phyloP scores from a whole-genome alignment of 2,113 vertebrate genomes.

The Tetrao urogallus region DNA sequence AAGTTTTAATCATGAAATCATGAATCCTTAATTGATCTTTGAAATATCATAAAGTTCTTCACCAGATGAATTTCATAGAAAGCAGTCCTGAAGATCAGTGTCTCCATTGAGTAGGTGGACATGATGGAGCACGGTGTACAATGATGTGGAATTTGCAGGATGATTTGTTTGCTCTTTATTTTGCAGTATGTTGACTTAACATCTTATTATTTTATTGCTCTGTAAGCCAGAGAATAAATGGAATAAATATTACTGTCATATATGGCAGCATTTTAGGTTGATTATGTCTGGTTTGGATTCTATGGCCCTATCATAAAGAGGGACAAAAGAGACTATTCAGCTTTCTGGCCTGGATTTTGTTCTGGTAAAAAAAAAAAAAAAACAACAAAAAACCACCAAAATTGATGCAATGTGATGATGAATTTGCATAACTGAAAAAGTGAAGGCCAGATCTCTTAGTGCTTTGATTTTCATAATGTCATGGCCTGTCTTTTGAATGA shows the following conservation, averaged over 20 bases:
- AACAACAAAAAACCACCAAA: too few relatives aligned
- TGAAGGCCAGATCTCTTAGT: not conserved
- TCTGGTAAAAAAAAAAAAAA: not conserved
- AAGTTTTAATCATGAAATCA: slow-evolving; percentile 29
- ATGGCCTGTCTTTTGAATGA: not conserved
- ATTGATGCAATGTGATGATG: not conserved
- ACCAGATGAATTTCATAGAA: slow-evolving; percentile 26
- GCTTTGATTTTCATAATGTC: not conserved
- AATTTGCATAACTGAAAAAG: not conserved
- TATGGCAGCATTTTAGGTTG: not conserved
- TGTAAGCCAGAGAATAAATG: not conserved
- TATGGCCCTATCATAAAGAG: not conserved
- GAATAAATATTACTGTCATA: not conserved
- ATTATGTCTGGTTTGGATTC: not conserved
- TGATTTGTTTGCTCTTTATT: not conserved
- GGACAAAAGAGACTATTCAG: not conserved
- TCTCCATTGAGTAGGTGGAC: not conserved
- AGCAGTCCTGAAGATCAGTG: not conserved
- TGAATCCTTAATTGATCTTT: slow-evolving; percentile 62
- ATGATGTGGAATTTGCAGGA: not conserved
- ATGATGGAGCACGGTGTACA: not conserved
- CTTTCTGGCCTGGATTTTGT: not conserved
- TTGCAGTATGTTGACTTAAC: not conserved
- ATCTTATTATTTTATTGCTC: not conserved
- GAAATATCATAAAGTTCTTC: slow-evolving; percentile 49